Evolutionary conservation across 2,797 vertebrate species (phyloP).

Genomic region (Enteromius mattozi): DNA sequence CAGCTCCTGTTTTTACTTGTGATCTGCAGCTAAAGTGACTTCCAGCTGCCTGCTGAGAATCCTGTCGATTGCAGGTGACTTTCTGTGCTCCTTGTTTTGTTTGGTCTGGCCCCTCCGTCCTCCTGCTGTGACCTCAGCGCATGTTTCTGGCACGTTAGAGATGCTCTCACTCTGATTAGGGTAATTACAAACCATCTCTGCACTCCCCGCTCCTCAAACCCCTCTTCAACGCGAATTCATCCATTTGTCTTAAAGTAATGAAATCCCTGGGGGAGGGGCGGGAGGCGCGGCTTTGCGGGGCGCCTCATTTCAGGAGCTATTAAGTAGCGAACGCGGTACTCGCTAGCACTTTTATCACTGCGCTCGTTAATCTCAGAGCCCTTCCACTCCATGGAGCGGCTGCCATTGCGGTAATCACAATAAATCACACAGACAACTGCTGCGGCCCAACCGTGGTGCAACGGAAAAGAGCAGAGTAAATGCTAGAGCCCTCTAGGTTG

Average conservation of each 20-base stretch:
- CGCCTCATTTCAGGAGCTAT: constrained; percentile 70
- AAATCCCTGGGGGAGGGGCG: constrained; percentile 69
- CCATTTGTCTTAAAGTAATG: constrained; percentile 77
- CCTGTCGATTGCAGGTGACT: constrained; percentile 17
- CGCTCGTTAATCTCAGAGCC: constrained; percentile 75
- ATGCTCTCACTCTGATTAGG: constrained; percentile 69
- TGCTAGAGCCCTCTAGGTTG: neutral
- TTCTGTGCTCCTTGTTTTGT: constrained; percentile 13
- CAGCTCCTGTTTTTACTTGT: constrained; percentile 1
- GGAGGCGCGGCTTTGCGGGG: constrained; percentile 60
- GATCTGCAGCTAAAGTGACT: neutral
- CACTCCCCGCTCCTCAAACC: constrained; percentile 54
- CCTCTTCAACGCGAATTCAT: constrained; percentile 63
- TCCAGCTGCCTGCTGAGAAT: neutral
- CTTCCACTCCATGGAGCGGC: constrained; percentile 65
- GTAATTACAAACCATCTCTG: constrained; percentile 65
- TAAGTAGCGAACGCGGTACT: constrained; percentile 71
- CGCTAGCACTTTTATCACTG: constrained; percentile 72
- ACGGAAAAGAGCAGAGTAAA: constrained; percentile 37
- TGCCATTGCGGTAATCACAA: constrained; percentile 72
- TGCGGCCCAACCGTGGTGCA: constrained; percentile 67
- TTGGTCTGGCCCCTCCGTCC: neutral
- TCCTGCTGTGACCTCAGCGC: constrained; percentile 24
- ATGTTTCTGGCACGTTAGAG: constrained; percentile 61
- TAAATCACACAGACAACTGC: constrained; percentile 75